Conservation (phyloP, 2,113 vertebrate species). For the Scomber japonicus region DNA sequence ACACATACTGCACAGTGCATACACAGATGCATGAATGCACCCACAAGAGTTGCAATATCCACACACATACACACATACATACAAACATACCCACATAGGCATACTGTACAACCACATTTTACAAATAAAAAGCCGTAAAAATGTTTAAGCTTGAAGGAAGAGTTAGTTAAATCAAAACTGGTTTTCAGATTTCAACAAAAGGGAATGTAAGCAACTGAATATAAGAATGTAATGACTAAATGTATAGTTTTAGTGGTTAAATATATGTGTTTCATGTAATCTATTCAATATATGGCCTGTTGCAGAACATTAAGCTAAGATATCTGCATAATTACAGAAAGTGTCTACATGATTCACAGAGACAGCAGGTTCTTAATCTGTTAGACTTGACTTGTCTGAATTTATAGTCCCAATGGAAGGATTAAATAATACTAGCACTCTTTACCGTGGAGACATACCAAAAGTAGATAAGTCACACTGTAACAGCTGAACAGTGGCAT, state of each 20-base stretch:
- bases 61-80: slow-evolving; percentile 1
- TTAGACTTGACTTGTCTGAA: neutral
- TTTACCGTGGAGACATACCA: too few species aligned
- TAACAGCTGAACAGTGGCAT: slow-evolving; percentile 32
- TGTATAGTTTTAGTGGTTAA: neutral
- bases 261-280: neutral
- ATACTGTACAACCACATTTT: slow-evolving; percentile 42
- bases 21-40: slow-evolving; percentile 22
- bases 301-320: slow-evolving; percentile 11
- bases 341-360: slow-evolving; percentile 30
- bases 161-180: slow-evolving; percentile 65
- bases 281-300: slow-evolving; percentile 9
- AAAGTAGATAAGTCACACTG: too few species aligned
- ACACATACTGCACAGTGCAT: slow-evolving; percentile 11
- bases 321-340: slow-evolving; percentile 14
- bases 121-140: slow-evolving; percentile 44
- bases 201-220: slow-evolving; percentile 50
- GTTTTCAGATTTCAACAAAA: slow-evolving; percentile 61
- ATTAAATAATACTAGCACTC: neutral
- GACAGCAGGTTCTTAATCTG: neutral
- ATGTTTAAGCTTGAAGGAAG: slow-evolving; percentile 47
- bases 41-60: slow-evolving; percentile 22
- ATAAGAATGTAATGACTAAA: slow-evolving; percentile 19
- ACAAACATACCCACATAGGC: slow-evolving; percentile 27
- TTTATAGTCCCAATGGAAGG: neutral